These are phyloP conservation scores for Chaetura pelagica DNA, from an alignment of 2,113 vertebrate species.

Conservation along the genomic window DNA sequence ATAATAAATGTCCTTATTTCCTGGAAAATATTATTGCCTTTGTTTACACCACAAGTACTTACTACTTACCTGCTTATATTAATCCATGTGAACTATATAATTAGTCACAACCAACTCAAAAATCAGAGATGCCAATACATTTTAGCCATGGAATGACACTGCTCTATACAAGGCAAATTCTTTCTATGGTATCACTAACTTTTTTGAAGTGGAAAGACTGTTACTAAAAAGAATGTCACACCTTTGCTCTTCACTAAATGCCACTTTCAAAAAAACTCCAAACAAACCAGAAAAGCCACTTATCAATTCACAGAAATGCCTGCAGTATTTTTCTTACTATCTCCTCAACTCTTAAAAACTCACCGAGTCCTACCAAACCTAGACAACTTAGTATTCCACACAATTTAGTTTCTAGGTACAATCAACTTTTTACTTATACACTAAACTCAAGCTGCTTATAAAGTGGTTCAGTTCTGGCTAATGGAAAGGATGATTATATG, in stretches of 20 bases:
- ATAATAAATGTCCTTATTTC: background rate
- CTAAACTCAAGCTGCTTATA: background rate
- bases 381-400: background rate
- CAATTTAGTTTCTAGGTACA: background rate
- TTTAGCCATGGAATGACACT: background rate
- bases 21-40: background rate
- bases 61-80: background rate
- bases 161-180: background rate
- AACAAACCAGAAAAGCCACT: background rate
- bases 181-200: background rate
- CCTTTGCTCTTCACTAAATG: background rate
- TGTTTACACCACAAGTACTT: background rate
- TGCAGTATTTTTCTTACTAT: background rate
- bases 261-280: background rate
- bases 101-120: background rate
- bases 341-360: background rate
- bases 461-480: constrained; percentile 4
- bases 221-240: background rate
- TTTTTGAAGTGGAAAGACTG: background rate
- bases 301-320: background rate
- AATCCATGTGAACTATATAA: background rate
- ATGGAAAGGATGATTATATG: constrained; percentile 27
- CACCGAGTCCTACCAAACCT: background rate
- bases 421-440: background rate
- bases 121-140: background rate